Percentiles rank a stretch among this genome's conserved stretches.
These are phyloP conservation scores for Sceliomorpha sp. DNA, from an alignment of 2,888 invertebrate genomes.

Conservation along the genomic window DNA sequence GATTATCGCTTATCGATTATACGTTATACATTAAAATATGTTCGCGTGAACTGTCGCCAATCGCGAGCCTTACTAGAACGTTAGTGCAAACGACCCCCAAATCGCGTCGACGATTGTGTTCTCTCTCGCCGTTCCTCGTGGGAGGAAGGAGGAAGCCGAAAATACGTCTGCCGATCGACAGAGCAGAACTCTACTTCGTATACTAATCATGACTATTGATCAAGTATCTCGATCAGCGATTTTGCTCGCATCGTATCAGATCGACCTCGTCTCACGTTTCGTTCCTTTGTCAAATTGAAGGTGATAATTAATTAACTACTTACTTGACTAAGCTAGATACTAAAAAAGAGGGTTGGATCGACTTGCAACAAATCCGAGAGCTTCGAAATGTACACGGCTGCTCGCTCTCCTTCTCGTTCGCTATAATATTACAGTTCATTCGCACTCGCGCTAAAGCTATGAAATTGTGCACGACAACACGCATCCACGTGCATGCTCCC, in stretches of 20 bases:
- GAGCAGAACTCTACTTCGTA: slow-evolving; percentile 50
- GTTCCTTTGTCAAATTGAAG: slow-evolving; percentile 11
- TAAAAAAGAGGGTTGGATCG: slow-evolving; percentile 39
- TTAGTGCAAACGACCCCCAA: too few relatives aligned
- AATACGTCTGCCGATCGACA: slow-evolving; percentile 16
- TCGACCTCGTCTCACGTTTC: slow-evolving; percentile 14
- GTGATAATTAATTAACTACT: slow-evolving; percentile 60
- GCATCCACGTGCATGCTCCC: slow-evolving; percentile 91
- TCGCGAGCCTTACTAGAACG: slow-evolving; percentile 25
- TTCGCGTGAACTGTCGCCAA: slow-evolving; percentile 21
- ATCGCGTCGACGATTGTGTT: slow-evolving; percentile 19
- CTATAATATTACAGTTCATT: slow-evolving; percentile 72
- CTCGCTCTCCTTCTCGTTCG: slow-evolving; percentile 59
- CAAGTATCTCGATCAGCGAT: slow-evolving; percentile 38
- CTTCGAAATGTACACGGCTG: slow-evolving; percentile 67
- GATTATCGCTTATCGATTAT: slow-evolving; percentile 22
- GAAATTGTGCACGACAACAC: slow-evolving; percentile 84
- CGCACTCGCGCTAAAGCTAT: slow-evolving; percentile 73
- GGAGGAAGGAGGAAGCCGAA: slow-evolving; percentile 19
- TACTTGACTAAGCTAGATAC: slow-evolving; percentile 55
- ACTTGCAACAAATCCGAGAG: slow-evolving; percentile 47
- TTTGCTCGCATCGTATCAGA: slow-evolving; percentile 12
- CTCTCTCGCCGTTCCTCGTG: slow-evolving; percentile 12
- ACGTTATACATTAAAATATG: slow-evolving; percentile 6
- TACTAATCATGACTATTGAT: slow-evolving; percentile 59